Percentiles rank a stretch among this genome's conserved stretches.
Conservation (phyloP, 1,140 invertebrate species). For the Drosophila persimilis region DNA sequence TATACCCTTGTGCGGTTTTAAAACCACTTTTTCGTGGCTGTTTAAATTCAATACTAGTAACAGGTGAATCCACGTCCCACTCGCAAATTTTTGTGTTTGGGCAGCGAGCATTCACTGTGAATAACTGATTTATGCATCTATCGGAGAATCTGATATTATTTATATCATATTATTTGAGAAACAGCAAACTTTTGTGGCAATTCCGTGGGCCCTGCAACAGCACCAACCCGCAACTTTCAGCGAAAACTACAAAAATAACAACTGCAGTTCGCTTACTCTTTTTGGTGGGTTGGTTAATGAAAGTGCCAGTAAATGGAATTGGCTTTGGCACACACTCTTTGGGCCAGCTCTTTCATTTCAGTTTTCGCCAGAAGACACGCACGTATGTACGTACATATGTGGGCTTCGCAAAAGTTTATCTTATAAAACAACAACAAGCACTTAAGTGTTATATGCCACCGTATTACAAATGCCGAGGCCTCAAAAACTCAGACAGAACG, state of each 20-base stretch:
- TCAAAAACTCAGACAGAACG: constrained; percentile 10
- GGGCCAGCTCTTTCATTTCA: constrained; percentile 23
- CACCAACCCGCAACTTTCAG: constrained; percentile 53
- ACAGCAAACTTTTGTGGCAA: constrained; percentile 27
- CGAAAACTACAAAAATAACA: constrained; percentile 47
- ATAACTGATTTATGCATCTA: constrained; percentile 46
- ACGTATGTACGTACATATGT: constrained; percentile 26
- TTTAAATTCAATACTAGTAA: too few species aligned
- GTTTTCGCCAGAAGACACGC: constrained; percentile 16
- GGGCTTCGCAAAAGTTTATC: constrained; percentile 68
- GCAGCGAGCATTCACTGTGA: constrained; percentile 5
- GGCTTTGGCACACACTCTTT: constrained; percentile 51
- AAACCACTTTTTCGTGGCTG: too few species aligned
- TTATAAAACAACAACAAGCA: constrained; percentile 81
- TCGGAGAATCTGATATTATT: constrained; percentile 43
- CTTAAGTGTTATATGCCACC: constrained; percentile 81
- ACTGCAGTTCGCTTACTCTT: constrained; percentile 51
- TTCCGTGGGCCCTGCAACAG: constrained; percentile 1
- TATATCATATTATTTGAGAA: constrained; percentile 45
- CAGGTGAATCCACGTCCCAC: too few species aligned
- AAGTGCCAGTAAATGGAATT: constrained; percentile 78
- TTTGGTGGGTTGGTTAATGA: constrained; percentile 59
- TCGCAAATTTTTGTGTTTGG: neutral
- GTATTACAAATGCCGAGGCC: constrained; percentile 68
- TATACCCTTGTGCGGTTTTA: too few species aligned